These are phyloP conservation scores for Eulimnadia texana DNA, from an alignment of 1,140 invertebrate species.

Conservation along the genomic window DNA sequence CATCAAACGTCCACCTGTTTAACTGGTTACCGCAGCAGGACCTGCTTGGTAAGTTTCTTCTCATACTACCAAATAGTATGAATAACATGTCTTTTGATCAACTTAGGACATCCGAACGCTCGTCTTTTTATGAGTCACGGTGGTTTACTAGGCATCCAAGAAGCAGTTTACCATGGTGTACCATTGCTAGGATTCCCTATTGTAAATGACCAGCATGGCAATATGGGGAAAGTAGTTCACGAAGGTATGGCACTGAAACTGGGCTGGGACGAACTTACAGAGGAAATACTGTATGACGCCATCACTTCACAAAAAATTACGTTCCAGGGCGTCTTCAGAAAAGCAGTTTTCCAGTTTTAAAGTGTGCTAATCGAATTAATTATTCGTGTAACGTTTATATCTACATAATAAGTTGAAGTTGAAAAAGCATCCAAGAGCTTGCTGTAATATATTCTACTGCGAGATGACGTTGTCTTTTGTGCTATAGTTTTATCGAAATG, in stretches of 20 bases:
- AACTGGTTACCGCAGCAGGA: constrained; percentile 26
- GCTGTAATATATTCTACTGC: no score
- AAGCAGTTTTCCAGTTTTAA: no score
- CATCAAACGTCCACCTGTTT: constrained; percentile 22
- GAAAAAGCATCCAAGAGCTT: no score
- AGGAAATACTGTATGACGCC: constrained; percentile 18
- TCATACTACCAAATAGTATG: background rate
- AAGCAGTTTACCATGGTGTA: constrained; percentile 43
- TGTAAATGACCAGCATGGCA: constrained; percentile 39
- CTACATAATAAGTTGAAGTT: no score
- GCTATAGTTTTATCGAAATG: no score
- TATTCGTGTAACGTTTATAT: no score
- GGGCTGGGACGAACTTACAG: constrained; percentile 19
- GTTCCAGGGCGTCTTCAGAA: no score
- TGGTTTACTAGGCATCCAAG: constrained; percentile 45
- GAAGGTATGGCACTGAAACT: constrained; percentile 23
- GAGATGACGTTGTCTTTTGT: no score
- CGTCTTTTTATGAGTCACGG: constrained; percentile 48
- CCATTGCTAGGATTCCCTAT: constrained; percentile 47
- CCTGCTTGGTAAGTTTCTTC: constrained; percentile 27
- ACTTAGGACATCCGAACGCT: constrained; percentile 46
- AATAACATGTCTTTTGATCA: background rate
- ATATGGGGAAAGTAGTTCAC: constrained; percentile 24
- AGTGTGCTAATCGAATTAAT: no score
- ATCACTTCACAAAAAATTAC: no score